phyloP scores from a whole-genome alignment of 2,113 vertebrate species.

The Jaculus jaculus region DNA sequence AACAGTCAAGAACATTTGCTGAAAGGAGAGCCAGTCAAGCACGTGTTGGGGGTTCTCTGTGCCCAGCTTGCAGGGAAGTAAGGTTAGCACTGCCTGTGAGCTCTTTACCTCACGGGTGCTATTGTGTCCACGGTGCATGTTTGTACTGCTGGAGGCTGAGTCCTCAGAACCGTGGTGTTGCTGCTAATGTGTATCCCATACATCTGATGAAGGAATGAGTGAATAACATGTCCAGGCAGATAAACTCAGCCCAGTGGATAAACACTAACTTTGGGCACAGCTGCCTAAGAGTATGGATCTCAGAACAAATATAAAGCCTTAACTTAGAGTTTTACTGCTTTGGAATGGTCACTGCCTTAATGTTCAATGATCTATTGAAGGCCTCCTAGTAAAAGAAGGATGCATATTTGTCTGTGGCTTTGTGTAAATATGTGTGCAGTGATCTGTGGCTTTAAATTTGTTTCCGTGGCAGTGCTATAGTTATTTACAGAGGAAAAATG shows the following conservation, averaged over 20 bases:
- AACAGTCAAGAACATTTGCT: neutral
- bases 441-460: conserved; percentile 68
- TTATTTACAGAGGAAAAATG: conserved; percentile 53
- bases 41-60: neutral
- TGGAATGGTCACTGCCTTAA: conserved; percentile 77
- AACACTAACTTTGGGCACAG: conserved; percentile 46
- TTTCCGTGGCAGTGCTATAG: conserved; percentile 50
- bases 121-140: neutral
- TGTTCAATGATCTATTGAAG: conserved; percentile 60
- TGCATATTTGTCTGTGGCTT: conserved; percentile 77
- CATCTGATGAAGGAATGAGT: neutral
- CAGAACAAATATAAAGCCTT: conserved; percentile 75
- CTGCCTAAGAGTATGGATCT: conserved; percentile 64
- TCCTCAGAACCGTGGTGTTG: neutral
- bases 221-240: neutral
- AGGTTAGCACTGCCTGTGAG: neutral
- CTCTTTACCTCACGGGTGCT: neutral
- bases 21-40: neutral
- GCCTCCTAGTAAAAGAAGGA: conserved; percentile 58
- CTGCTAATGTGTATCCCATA: neutral
- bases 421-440: conserved; percentile 76
- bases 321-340: conserved; percentile 75
- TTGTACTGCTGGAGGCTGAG: conserved; percentile 1
- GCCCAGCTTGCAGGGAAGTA: conserved; percentile 16
- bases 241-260: neutral